These are phyloP conservation scores for Spodoptera litura DNA, from an alignment of 1,140 invertebrate genomes.

Conservation along the genomic window DNA sequence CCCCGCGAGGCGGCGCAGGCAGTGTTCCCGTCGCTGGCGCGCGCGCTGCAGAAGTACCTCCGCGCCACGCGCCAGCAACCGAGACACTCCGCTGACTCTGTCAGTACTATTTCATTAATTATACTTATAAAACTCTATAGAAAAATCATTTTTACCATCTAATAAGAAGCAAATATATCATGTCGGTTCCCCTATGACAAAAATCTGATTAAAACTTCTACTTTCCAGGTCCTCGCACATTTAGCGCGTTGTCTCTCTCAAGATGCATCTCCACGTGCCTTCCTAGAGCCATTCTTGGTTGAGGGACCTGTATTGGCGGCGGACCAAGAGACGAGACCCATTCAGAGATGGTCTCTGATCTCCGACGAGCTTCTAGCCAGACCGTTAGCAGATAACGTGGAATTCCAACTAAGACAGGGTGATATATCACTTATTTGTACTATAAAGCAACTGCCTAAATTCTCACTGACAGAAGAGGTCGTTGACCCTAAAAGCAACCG, in stretches of 20 bases:
- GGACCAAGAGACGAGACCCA: conserved; percentile 91
- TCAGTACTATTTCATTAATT: conserved; percentile 74
- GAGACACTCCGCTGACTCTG: conserved; percentile 96
- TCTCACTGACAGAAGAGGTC: conserved; percentile 97
- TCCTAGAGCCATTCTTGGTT: conserved; percentile 95
- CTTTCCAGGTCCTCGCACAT: conserved; percentile 87
- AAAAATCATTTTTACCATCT: not conserved
- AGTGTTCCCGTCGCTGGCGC: conserved; percentile 97
- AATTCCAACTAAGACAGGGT: conserved; percentile 97
- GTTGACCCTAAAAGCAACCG: conserved; percentile 98
- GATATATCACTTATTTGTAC: conserved; percentile 96
- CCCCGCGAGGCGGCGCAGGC: conserved; percentile 98
- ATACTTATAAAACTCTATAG: not conserved
- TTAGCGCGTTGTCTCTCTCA: conserved; percentile 96
- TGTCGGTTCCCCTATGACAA: too few relatives aligned
- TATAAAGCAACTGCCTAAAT: conserved; percentile 95
- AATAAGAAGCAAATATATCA: too few relatives aligned
- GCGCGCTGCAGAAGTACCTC: conserved; percentile 98
- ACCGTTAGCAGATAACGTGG: conserved; percentile 92
- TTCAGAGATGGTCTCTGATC: conserved; percentile 97
- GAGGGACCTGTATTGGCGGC: conserved; percentile 92
- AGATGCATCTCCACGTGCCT: conserved; percentile 96
- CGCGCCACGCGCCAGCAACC: conserved; percentile 98
- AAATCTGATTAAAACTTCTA: too few relatives aligned
- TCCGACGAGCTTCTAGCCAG: conserved; percentile 96